Conservation (phyloP, 1,140 invertebrate genomes). For the Drosophila sechellia region DNA sequence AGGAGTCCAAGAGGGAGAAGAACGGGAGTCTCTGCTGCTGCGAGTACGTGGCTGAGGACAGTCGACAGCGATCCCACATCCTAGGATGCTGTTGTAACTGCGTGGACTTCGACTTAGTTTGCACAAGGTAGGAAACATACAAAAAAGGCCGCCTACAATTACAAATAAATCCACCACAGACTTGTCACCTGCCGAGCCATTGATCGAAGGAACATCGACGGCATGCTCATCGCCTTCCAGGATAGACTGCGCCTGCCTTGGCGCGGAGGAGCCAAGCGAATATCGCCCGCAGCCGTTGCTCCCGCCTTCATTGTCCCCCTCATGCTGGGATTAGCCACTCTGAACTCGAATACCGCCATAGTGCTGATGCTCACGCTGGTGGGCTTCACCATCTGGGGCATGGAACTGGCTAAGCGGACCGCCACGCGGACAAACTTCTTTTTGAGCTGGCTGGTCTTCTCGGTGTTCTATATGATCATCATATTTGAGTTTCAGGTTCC, state of each 20-base stretch:
- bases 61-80: slow-evolving; percentile 85
- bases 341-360: slow-evolving; percentile 82
- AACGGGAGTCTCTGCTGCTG: slow-evolving; percentile 85
- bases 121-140: slow-evolving; percentile 52
- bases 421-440: slow-evolving; percentile 84
- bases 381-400: slow-evolving; percentile 77
- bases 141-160: background rate
- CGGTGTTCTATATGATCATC: slow-evolving; percentile 77
- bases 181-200: slow-evolving; percentile 64
- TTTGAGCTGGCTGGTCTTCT: slow-evolving; percentile 83
- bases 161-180: slow-evolving; percentile 20
- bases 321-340: slow-evolving; percentile 83
- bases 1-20: slow-evolving; percentile 2
- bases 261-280: slow-evolving; percentile 85
- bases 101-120: slow-evolving; percentile 85
- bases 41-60: slow-evolving; percentile 86
- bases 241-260: slow-evolving; percentile 86
- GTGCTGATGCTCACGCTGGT: slow-evolving; percentile 80
- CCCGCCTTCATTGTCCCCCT: slow-evolving; percentile 84
- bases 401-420: slow-evolving; percentile 65
- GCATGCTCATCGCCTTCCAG: slow-evolving; percentile 85
- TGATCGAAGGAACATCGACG: slow-evolving; percentile 49
- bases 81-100: slow-evolving; percentile 87
- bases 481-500: slow-evolving; percentile 84
- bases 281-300: slow-evolving; percentile 79